Conservation (phyloP, 1,140 invertebrate species). For the Drosophila fuyamai region DNA sequence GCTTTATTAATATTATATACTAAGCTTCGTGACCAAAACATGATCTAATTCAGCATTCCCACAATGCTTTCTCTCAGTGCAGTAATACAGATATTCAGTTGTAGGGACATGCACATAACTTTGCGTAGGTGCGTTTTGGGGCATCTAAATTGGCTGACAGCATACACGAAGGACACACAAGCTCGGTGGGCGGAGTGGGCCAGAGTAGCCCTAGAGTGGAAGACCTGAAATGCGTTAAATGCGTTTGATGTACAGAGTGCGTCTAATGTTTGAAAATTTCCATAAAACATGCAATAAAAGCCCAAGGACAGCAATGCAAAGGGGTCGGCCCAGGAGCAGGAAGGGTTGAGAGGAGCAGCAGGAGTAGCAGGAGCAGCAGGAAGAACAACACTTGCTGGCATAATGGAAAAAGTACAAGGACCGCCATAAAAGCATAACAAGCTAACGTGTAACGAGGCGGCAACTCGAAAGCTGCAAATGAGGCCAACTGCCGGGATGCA, state of each 20-base stretch:
- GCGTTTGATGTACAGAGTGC: conserved; percentile 76
- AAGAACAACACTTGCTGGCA: conserved; percentile 38
- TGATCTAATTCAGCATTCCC: too few species aligned
- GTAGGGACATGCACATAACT: conserved; percentile 36
- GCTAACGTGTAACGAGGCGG: conserved; percentile 69
- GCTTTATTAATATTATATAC: too few species aligned
- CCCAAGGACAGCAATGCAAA: conserved; percentile 46
- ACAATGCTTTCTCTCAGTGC: background rate
- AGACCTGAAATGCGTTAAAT: conserved; percentile 64
- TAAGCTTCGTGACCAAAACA: too few species aligned
- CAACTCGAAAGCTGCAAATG: conserved; percentile 65
- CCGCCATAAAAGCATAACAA: conserved; percentile 75
- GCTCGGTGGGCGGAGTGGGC: conserved; percentile 3
- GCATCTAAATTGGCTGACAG: conserved; percentile 55
- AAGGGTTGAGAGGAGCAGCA: background rate
- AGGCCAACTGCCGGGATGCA: conserved; percentile 47
- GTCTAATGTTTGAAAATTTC: conserved; percentile 79
- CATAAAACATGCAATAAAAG: conserved; percentile 83
- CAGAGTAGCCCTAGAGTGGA: conserved; percentile 10
- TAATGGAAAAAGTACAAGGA: conserved; percentile 74
- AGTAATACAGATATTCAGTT: conserved; percentile 29
- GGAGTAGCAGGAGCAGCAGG: conserved; percentile 1
- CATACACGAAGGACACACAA: conserved; percentile 40
- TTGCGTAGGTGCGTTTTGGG: conserved; percentile 55
- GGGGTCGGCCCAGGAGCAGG: background rate